Base-by-base conservation (phyloP, 2,797 vertebrate species). In the Bovichtus diacanthus region DNA sequence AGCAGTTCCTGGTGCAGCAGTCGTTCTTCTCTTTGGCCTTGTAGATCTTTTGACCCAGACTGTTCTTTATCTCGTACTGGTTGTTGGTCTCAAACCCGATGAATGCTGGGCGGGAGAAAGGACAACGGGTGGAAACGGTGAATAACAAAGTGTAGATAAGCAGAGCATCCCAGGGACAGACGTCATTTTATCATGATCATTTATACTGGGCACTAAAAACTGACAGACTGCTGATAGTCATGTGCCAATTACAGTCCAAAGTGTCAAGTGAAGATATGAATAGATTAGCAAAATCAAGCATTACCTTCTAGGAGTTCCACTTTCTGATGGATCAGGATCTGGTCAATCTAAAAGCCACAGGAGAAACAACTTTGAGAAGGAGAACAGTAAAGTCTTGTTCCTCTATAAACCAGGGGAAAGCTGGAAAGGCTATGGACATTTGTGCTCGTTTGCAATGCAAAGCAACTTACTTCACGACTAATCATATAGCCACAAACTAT, bases 1-100 rank as follows among this genome's bases (percentile, higher is more conserved):
- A 97, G 94, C 96, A 97, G 88, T 97, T 96, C 9, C 96, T 95
- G 0, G 96, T 96, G 70, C 96, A 97, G 84, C 96, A 97, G 91
- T 95, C 96, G 34, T 94, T 97, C 88, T 96, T 96, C 90, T 98
- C 97, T 13, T 96, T 96, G 15, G 96, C 96, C 19, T 94, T 91
- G 81, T 96, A 97, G 74, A 97, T 94, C 82, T 94, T 96, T 55
- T 97, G 96, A 46, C 96, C 96, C 3, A 96, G 49, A 46, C 94
- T 97, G 53, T 97, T 97, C 80, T 96, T 96, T 63, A 98, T 92
- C 72, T 97, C 96, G 0, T 98, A 98, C 81, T 95, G 92, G 76
- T 96, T 97, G 90, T 97, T 96, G 23, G 93, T 95, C 88, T 97
- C 97, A 34, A 97, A 97, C 18, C 96, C 93, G 0, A 96, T 91